Conservation (phyloP, 1,140 invertebrate genomes). For the Yoshiicerus persimilis region DNA sequence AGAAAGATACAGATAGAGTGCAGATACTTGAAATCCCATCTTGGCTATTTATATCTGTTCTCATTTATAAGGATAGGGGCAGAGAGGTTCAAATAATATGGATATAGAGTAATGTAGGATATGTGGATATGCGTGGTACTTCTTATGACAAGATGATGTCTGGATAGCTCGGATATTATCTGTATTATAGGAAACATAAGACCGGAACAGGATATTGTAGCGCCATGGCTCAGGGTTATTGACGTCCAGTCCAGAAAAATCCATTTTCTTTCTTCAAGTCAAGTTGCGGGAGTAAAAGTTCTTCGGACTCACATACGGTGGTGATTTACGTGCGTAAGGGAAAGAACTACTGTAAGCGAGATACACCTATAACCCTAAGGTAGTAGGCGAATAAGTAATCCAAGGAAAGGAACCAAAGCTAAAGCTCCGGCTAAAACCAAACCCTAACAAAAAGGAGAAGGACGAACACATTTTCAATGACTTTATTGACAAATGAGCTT, state of each 20-base stretch:
- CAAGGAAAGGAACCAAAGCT: background rate
- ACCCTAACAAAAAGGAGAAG: background rate
- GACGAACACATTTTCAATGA: conserved; percentile 1
- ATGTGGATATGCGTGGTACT: no score
- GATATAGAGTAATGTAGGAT: no score
- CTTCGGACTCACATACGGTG: background rate
- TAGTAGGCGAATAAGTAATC: background rate
- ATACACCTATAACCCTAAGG: no score
- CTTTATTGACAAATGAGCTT: conserved; percentile 36
- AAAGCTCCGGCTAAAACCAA: background rate
- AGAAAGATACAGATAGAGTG: background rate
- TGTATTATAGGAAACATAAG: background rate
- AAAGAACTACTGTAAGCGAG: background rate
- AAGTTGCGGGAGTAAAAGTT: background rate
- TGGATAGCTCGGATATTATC: background rate
- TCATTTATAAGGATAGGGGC: no score
- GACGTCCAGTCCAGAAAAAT: background rate
- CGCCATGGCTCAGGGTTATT: background rate
- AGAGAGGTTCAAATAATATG: no score
- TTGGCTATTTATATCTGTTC: background rate
- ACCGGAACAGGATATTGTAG: conserved; percentile 23
- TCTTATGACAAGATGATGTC: no score
- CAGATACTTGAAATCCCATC: background rate
- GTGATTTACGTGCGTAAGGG: background rate
- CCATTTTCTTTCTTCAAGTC: background rate